Conservation (phyloP, 2,797 vertebrate genomes). For the Melanotaenia maccullochi region DNA sequence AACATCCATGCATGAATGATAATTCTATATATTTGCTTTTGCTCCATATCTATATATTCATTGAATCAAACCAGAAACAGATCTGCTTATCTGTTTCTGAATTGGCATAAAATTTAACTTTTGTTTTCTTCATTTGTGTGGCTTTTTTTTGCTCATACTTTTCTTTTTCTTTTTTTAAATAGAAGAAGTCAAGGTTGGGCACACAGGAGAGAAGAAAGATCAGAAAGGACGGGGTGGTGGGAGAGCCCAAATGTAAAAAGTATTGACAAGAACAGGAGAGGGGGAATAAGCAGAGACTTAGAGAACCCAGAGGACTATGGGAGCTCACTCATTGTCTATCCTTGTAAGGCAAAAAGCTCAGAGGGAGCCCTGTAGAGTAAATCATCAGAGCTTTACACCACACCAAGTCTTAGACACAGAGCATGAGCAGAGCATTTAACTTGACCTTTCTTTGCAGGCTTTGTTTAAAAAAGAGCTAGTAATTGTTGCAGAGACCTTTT, state of each 20-base stretch:
- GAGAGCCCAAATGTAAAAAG: slow-evolving; percentile 53
- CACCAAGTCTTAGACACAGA: slow-evolving; percentile 36
- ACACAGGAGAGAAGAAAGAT: slow-evolving; percentile 9
- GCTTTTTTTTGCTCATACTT: background rate
- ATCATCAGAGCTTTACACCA: slow-evolving; percentile 63
- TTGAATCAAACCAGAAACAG: background rate
- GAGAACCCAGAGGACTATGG: slow-evolving; percentile 50
- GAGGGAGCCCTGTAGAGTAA: slow-evolving; percentile 64
- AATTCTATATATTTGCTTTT: background rate
- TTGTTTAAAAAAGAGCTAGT: background rate
- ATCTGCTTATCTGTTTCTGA: background rate
- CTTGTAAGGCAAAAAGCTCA: slow-evolving; percentile 82
- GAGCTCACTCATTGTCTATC: slow-evolving; percentile 66
- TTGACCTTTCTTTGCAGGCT: background rate
- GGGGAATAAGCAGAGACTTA: slow-evolving; percentile 47
- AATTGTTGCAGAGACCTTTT: background rate
- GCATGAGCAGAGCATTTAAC: slow-evolving; percentile 19
- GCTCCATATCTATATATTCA: background rate
- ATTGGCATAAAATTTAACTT: background rate
- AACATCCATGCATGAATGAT: background rate
- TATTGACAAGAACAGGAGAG: slow-evolving; percentile 51
- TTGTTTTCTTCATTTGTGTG: slow-evolving; percentile 1
- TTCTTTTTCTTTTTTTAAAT: background rate
- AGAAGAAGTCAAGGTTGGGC: background rate
- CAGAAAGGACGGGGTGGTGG: slow-evolving; percentile 25